Evolutionary conservation across 2,797 vertebrate genomes (phyloP), one percentile per base, ranked within the genome.

Genomic region (Gambelia wislizenii): DNA sequence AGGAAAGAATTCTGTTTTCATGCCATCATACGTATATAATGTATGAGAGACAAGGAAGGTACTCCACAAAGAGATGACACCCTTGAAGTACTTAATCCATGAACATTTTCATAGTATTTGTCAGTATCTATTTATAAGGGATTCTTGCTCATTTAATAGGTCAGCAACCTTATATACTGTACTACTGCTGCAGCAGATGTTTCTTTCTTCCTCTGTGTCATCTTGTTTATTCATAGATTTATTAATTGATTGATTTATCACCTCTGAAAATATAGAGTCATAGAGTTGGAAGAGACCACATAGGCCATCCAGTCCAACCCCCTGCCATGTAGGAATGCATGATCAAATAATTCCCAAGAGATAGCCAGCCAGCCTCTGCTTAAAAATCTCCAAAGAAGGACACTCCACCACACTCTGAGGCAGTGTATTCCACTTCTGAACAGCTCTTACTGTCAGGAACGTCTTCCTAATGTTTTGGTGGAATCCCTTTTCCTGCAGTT

Each of bases 141-240:
- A 54, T 94, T 94, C 93, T 95, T 93, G 94, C 89, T 95, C 92
- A 93, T 64, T 91, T 93, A 91, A 92, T 85, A 90, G 89, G 88
- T 91, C 93, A 94, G 89, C 83, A 94, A 91, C 87, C 87, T 91
- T 89, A 84, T 86, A 91, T n/a, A 89, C 86, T 89, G 64, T 77
- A 83, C 86, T 89, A 83, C 90, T 92, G 86, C 85, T 93, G 82
- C 88, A 90, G 92, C 80, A 93, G 92, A 92, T 79, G 77, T 70
- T 92, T 94, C 90, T 92, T 92, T 89, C 93, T 94, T 0, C 0
- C 42, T 86, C 75, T 79, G 1, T 2, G 22, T 70, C 83, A 49
- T 13, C 91, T 44, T 91, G 88, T 93, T 92, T 92, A 94, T 67
- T 94, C 92, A 92, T 42, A 70, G 85, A 59, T 67, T 83, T 67